These are phyloP conservation scores for Sebastes flavidus DNA, from an alignment of 2,797 vertebrate genomes.

Conservation along the genomic window DNA sequence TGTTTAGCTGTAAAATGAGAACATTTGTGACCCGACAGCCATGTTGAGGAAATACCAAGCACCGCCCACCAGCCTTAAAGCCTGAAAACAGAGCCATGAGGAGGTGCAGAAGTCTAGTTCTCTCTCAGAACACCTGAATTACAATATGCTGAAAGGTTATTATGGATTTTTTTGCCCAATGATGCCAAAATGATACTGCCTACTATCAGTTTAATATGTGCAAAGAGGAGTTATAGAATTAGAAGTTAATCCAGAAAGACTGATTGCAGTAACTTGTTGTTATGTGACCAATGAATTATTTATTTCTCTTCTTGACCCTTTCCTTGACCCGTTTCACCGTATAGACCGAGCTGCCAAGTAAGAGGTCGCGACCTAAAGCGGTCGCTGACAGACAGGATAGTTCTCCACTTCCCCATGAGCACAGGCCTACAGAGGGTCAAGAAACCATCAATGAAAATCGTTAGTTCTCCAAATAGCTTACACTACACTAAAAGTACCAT, in stretches of 20 bases:
- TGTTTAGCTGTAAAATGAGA: too few relatives aligned
- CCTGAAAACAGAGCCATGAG: too few relatives aligned
- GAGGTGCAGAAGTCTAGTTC: too few relatives aligned
- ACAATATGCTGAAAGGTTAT: too few relatives aligned
- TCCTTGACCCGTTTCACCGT: background rate
- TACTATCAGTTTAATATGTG: background rate
- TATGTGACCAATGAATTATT: conserved; percentile 24
- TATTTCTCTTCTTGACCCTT: conserved; percentile 5
- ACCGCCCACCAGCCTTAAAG: too few relatives aligned
- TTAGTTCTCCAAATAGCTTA: conserved; percentile 44
- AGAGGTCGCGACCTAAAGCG: conserved; percentile 23
- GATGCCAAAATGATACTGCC: too few relatives aligned
- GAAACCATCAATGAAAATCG: conserved; percentile 14
- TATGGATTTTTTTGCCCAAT: too few relatives aligned
- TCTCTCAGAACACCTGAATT: too few relatives aligned
- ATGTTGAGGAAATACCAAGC: too few relatives aligned
- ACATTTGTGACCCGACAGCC: rapidly evolving
- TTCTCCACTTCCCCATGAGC: conserved; percentile 11
- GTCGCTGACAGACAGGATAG: conserved; percentile 1
- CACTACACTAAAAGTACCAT: conserved; percentile 12
- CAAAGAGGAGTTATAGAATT: background rate
- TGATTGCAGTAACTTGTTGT: background rate
- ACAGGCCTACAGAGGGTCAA: background rate
- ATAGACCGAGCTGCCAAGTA: background rate
- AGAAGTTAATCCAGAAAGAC: background rate